Evolutionary conservation across 2,113 vertebrate species (phyloP).

Genomic region (Psittacus erithacus): DNA sequence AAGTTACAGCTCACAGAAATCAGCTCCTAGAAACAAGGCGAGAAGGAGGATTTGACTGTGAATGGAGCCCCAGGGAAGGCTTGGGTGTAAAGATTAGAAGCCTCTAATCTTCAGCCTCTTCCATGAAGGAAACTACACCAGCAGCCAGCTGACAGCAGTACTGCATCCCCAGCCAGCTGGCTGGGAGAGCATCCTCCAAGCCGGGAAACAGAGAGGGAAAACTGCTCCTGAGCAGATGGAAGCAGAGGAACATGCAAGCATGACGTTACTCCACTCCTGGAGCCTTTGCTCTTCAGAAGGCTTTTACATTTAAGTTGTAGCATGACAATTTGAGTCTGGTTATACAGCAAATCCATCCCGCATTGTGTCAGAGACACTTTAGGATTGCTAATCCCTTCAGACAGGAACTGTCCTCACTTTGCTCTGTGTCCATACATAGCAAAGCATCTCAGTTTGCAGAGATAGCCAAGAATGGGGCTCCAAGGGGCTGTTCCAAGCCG

Average conservation of each 20-base stretch:
- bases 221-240: neutral
- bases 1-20: slow-evolving; percentile 2
- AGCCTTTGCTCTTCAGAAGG: neutral
- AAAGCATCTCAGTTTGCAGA: neutral
- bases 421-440: neutral
- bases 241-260: neutral
- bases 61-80: neutral
- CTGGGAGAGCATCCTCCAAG: neutral
- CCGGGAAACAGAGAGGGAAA: neutral
- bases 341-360: neutral
- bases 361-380: neutral
- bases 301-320: neutral
- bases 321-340: accelerated
- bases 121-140: neutral
- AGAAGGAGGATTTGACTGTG: neutral
- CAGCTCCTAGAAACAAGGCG: neutral
- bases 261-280: neutral
- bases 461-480: neutral
- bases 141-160: neutral
- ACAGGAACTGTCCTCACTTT: neutral
- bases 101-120: neutral
- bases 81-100: neutral
- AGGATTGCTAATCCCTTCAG: neutral
- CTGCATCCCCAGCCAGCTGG: neutral
- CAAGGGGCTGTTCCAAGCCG: neutral